These are phyloP conservation scores for Brachionus manjavacas DNA, from an alignment of 1,140 invertebrate genomes.

Conservation along the genomic window DNA sequence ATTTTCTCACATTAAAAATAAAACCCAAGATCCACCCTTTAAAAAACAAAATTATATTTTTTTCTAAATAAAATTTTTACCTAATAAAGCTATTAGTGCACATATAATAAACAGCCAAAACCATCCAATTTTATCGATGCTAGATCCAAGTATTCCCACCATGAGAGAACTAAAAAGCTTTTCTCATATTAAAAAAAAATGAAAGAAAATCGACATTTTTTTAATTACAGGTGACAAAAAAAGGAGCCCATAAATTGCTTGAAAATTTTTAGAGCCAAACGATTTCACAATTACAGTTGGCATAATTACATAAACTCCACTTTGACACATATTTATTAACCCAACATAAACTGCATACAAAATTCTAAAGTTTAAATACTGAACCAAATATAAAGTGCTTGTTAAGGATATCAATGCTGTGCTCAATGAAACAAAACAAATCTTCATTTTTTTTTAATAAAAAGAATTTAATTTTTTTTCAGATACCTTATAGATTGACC, in stretches of 20 bases:
- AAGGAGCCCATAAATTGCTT: neutral
- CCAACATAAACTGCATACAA: conserved; percentile 48
- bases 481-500: conserved; percentile 52
- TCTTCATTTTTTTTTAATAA: neutral
- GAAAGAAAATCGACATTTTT: no score
- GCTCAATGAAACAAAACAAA: neutral
- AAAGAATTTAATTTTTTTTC: conserved; percentile 51
- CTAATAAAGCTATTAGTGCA: neutral
- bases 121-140: neutral
- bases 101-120: neutral
- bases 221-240: neutral
- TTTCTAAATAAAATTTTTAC: neutral
- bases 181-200: neutral
- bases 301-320: conserved; percentile 49
- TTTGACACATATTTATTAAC: conserved; percentile 47
- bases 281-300: conserved; percentile 43
- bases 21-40: neutral
- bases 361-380: conserved; percentile 43
- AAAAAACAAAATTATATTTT: neutral
- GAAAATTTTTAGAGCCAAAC: conserved; percentile 29
- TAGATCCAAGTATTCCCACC: neutral
- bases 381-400: conserved; percentile 9
- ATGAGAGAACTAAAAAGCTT: neutral
- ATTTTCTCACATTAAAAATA: neutral
- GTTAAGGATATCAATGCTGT: neutral